Base-by-base conservation (phyloP, 1,140 invertebrate genomes). In the Drosophila tsacasi region DNA sequence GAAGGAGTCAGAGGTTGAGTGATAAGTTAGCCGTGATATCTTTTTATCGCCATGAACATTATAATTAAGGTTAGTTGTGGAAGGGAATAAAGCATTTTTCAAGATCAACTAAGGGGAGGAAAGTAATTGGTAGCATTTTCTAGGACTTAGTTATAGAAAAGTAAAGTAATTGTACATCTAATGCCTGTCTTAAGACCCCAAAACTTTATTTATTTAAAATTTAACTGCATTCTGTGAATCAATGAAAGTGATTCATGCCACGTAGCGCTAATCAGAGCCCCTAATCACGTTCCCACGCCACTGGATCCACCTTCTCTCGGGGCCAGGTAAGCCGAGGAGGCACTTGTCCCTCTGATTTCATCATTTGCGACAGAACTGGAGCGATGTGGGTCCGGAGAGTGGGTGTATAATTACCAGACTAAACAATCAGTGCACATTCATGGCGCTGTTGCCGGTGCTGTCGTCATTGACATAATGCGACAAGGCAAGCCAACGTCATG, bases 401-500 rank as follows among this genome's bases (percentile, higher is more conserved):
- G 69, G 71, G 54, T 74, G 55, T 74, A 61, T 74, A 74, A 74
- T 74, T 73, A 74, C 52, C 30, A 42, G 37, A 57, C 76, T 65
- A 79, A 79, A 81, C 85, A 89, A 89, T 89, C 83, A 89, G 27
- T 81, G 83, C 83, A 76, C 76, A 90, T 79, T 89, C 81, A 81
- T 81, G 74, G 55, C 47, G 42, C 55, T 67, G 17, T 17, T 49
- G 19, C 13, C 9, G 47, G 25, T 52, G 84, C 78, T 89, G 78
- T 84, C 84, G 85, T 84, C 84, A 89, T 90, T 89, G 84, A 85
- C 85, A 89, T 89, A 89, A 90, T 89, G 85, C 85, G 85, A 89
- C 84, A 84, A 64, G 63, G 62, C 47, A 60, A 67, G 49, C 63
- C 79, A 81, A 86, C 82, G 78, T 85, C 82, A 85, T 74, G 74